Evolutionary conservation across 2,797 vertebrate genomes (phyloP).

Genomic region (Balearica regulorum): DNA sequence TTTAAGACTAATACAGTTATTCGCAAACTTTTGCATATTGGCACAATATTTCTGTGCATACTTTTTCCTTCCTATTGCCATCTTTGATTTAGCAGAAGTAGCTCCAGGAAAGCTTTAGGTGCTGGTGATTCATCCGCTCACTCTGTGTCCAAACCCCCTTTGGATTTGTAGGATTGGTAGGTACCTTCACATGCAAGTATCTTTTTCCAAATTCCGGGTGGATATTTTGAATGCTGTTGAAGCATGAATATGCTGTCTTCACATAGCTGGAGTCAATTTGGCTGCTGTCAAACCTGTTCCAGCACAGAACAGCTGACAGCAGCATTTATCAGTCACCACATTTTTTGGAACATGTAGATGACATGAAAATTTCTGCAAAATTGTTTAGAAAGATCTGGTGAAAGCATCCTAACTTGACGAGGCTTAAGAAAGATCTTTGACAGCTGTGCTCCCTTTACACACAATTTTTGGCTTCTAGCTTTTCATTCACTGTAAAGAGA

Average conservation of each 20-base stretch:
- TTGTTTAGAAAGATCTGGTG: not conserved
- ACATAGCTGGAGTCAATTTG: not conserved
- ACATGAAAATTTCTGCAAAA: not conserved
- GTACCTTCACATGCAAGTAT: not conserved
- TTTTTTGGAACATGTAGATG: not conserved
- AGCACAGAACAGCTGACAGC: not conserved
- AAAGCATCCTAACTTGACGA: not conserved
- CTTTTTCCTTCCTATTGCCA: not conserved
- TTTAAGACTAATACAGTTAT: not conserved
- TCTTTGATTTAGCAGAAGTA: not conserved
- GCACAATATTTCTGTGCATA: not conserved
- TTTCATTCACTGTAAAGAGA: not conserved
- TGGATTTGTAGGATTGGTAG: not conserved
- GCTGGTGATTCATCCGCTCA: not conserved
- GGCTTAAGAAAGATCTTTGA: not conserved
- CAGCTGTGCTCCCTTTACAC: not conserved
- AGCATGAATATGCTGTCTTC: not conserved
- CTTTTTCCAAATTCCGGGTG: not conserved
- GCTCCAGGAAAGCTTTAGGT: not conserved
- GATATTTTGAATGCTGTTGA: not conserved
- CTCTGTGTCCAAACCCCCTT: not conserved
- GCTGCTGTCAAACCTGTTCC: not conserved
- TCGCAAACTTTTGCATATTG: not conserved
- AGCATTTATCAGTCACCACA: not conserved
- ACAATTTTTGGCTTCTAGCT: not conserved